Conservation (phyloP, 2,888 invertebrate genomes). For the Pteria penguin region DNA sequence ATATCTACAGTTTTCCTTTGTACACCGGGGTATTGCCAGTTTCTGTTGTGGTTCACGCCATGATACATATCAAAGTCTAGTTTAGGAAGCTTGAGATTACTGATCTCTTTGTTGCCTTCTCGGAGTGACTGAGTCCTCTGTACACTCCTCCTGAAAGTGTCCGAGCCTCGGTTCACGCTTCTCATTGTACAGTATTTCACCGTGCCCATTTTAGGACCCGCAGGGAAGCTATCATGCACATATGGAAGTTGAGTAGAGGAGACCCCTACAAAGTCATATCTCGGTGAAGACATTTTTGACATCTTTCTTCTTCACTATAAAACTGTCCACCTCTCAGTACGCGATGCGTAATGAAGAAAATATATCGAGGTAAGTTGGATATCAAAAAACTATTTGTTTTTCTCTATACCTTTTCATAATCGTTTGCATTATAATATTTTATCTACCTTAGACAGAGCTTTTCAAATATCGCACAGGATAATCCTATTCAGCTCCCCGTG, state of each 20-base stretch:
- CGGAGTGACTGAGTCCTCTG: constrained; percentile 3
- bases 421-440: too few species aligned
- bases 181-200: constrained; percentile 39
- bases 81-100: constrained; percentile 34
- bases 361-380: too few species aligned
- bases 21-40: neutral
- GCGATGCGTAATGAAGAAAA: too few species aligned
- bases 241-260: constrained; percentile 38
- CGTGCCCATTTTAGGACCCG: constrained; percentile 32
- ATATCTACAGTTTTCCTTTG: constrained; percentile 11
- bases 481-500: too few species aligned
- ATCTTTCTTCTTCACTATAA: too few species aligned
- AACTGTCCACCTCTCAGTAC: too few species aligned
- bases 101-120: constrained; percentile 20
- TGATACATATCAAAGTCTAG: constrained; percentile 20
- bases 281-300: constrained; percentile 27
- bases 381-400: too few species aligned
- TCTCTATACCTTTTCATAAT: too few species aligned
- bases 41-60: neutral
- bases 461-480: too few species aligned
- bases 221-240: constrained; percentile 38
- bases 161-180: constrained; percentile 35
- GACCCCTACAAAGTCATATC: constrained; percentile 43
- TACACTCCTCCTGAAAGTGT: constrained; percentile 16
- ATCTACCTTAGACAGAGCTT: too few species aligned